These are phyloP conservation scores for Yponomeuta evonymella DNA, from an alignment of 2,888 invertebrate species.

Conservation along the genomic window DNA sequence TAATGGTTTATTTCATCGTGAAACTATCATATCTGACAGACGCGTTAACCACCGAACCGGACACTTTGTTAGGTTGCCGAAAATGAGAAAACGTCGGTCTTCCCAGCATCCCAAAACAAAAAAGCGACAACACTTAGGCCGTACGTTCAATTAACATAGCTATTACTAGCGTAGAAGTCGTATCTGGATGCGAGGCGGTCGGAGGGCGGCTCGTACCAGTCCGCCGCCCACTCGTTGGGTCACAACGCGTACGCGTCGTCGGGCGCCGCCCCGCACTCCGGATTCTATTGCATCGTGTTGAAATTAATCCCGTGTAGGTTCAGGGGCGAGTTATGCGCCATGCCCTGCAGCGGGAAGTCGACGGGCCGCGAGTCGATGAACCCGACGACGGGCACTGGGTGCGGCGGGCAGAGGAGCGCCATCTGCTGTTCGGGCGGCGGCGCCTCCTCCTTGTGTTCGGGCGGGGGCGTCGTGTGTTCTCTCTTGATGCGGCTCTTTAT, in stretches of 20 bases:
- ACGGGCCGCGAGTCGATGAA: constrained; percentile 83
- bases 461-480: constrained; percentile 79
- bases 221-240: constrained; percentile 54
- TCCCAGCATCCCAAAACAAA: background rate
- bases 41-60: no score
- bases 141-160: constrained; percentile 7
- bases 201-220: constrained; percentile 22
- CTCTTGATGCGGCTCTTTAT: constrained; percentile 85
- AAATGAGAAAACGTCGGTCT: background rate
- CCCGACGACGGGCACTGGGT: constrained; percentile 80
- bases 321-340: constrained; percentile 78
- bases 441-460: constrained; percentile 65
- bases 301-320: constrained; percentile 86
- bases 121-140: background rate
- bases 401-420: constrained; percentile 78
- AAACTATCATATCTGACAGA: no score
- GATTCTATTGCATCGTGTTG: constrained; percentile 83
- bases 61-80: background rate
- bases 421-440: constrained; percentile 52
- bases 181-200: constrained; percentile 13
- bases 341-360: constrained; percentile 80
- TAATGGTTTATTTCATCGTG: no score
- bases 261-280: constrained; percentile 50
- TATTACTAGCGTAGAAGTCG: constrained; percentile 17
- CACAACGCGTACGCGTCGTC: constrained; percentile 55